Evolutionary conservation across 2,888 invertebrate species (phyloP), one percentile per base, ranked within the genome.

Genomic region (Agrotis exclamationis): DNA sequence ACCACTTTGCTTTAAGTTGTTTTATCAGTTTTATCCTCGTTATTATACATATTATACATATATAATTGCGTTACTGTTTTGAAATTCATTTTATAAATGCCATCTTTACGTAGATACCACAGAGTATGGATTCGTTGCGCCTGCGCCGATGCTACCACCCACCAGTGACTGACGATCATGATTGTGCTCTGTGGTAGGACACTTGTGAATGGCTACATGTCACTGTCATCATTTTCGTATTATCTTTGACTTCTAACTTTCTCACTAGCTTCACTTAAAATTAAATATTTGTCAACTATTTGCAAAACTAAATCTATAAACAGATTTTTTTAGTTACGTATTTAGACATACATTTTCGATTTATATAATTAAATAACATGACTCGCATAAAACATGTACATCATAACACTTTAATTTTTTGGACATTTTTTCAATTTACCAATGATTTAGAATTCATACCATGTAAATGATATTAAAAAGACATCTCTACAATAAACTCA

Each of bases 401-500:
- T 20, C 39, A 4, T 20, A 18, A 24, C 6, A 2, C 14, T 56
- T 16, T 16, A 14, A 33, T 70, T n/a, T 7, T 11, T 18, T 24
- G 5, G 59, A 56, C 44, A 50, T 60, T 51, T 50, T 13, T 18
- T 2, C 28, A 56, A 13, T 62, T 20, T 16, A 44, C 62, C 47
- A 51, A 44, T 71, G 39, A 60, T 78, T 58, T 53, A 44, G 20
- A 51, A 47, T 39, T 9, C 9, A 18, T n/a, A 24, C n/a, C 3
- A 11, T 6, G 3, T 44, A 11, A 44, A 48, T 18, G 7, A 13
- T 59, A 48, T 39, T 33, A 54, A n/a, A 33, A 47, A 63, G 18
- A 72, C 58, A 18, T 58, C 44, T 64, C 14, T 47, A 16, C 44
- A 75, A 75, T 75, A 60, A 73, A 75, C 59, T 60, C 16, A 63